Conservation (phyloP, 2,888 invertebrate species). For the Eupithecia subfuscata region DNA sequence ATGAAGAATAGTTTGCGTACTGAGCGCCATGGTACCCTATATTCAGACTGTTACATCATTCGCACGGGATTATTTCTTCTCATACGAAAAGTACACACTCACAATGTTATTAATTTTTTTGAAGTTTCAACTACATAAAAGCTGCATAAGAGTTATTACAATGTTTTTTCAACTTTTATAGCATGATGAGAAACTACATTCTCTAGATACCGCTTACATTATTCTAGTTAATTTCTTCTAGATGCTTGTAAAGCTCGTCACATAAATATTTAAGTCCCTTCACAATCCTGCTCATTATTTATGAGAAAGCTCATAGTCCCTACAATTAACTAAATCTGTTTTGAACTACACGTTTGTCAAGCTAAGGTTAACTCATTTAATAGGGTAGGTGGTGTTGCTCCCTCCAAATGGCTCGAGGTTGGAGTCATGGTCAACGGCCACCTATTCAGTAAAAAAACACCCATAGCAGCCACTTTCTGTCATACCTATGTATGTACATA, state of each 20-base stretch:
- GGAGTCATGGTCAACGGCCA: neutral
- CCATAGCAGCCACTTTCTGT: too few species aligned
- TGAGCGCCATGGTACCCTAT: too few species aligned
- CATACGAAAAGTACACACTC: too few species aligned
- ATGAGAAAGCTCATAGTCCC: conserved; percentile 4
- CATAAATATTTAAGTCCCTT: conserved; percentile 3
- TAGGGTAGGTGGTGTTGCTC: neutral
- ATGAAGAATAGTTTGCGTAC: too few species aligned
- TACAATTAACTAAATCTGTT: conserved; percentile 16
- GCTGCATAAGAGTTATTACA: neutral
- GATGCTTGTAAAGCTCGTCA: neutral
- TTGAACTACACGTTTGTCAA: conserved; percentile 19
- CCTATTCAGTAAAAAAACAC: too few species aligned
- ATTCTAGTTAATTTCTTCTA: neutral
- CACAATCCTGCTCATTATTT: conserved; percentile 4
- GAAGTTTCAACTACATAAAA: too few species aligned
- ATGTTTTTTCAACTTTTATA: neutral
- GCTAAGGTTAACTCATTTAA: conserved; percentile 24
- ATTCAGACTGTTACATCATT: too few species aligned
- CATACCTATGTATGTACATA: too few species aligned
- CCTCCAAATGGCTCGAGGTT: neutral
- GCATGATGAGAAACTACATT: neutral
- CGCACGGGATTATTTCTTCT: too few species aligned
- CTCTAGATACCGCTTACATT: neutral
- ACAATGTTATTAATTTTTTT: too few species aligned